These are phyloP conservation scores for Desmophyllum pertusum DNA, from an alignment of 92 coral and sea anemone genomes.

Conservation along the genomic window DNA sequence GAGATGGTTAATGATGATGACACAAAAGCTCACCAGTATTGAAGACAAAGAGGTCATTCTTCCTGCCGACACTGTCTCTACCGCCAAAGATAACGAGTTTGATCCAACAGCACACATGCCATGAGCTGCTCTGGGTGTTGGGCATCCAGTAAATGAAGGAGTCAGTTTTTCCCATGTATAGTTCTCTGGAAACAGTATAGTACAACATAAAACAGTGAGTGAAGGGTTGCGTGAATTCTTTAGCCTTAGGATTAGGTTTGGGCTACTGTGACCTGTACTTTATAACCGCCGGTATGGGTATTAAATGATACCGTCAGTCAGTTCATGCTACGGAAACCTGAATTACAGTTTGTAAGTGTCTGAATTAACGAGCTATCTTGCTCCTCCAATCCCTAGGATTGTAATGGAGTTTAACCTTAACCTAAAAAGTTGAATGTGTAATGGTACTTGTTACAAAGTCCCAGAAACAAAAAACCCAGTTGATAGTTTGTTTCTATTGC, in stretches of 20 bases:
- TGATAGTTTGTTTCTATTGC: too few relatives aligned
- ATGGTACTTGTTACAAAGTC: too few relatives aligned
- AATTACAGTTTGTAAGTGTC: too few relatives aligned
- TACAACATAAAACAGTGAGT: background rate
- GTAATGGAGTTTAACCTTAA: too few relatives aligned
- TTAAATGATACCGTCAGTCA: too few relatives aligned
- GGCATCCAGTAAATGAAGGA: conserved; percentile 57
- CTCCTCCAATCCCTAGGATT: background rate
- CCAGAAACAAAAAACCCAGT: too few relatives aligned
- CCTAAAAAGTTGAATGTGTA: too few relatives aligned
- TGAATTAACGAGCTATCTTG: background rate
- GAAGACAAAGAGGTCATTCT: conserved; percentile 67
- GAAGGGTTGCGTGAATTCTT: background rate
- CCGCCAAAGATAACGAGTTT: conserved; percentile 81
- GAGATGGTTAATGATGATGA: too few relatives aligned
- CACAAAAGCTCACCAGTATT: conserved; percentile 60
- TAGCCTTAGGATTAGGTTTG: too few relatives aligned
- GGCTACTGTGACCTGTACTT: too few relatives aligned
- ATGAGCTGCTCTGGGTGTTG: conserved; percentile 86
- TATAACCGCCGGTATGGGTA: too few relatives aligned
- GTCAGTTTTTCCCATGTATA: conserved; percentile 75
- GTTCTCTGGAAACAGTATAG: conserved; percentile 41
- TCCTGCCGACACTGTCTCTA: conserved; percentile 76
- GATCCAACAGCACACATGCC: conserved; percentile 76
- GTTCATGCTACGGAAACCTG: background rate